Percentiles rank a stretch among this genome's conserved stretches.
phyloP scores from a whole-genome alignment of 2,797 vertebrate species.

The Enteromius radiatus region DNA sequence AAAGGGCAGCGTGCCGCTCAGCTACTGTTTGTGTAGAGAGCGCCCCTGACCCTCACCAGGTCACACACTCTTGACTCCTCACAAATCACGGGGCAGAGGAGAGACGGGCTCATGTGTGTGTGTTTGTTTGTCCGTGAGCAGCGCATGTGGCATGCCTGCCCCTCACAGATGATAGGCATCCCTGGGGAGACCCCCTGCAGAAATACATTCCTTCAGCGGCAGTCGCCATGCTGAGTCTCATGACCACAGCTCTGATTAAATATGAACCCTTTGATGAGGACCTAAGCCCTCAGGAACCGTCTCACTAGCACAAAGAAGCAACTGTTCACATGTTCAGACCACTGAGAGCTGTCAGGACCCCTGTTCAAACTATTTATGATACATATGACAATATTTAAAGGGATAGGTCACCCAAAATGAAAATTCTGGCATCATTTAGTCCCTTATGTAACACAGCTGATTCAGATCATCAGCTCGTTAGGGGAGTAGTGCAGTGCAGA shows the following conservation, averaged over 20 bases:
- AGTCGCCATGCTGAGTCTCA: constrained; percentile 32
- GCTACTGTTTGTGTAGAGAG: constrained; percentile 67
- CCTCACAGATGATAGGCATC: constrained; percentile 31
- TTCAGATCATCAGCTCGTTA: no score
- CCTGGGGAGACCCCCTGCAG: constrained; percentile 28
- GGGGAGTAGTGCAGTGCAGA: no score
- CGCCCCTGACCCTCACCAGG: constrained; percentile 64
- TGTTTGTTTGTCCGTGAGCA: constrained; percentile 37
- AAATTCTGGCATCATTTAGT: not conserved
- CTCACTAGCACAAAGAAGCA: constrained; percentile 5
- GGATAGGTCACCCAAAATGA: not conserved
- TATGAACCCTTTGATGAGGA: constrained; percentile 27
- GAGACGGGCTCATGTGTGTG: constrained; percentile 44
- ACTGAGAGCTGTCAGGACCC: constrained; percentile 2
- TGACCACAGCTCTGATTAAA: constrained; percentile 46
- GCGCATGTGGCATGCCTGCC: constrained; percentile 38
- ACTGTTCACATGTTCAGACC: not conserved
- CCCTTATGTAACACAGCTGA: no score
- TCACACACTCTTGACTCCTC: constrained; percentile 50
- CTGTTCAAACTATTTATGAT: not conserved
- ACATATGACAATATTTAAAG: not conserved
- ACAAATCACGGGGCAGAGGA: constrained; percentile 58
- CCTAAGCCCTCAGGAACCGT: constrained; percentile 19
- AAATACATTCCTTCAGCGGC: constrained; percentile 38
- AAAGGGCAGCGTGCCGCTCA: constrained; percentile 58